phyloP scores from a whole-genome alignment of 1,140 invertebrate genomes.

The Platorchestia sp. region DNA sequence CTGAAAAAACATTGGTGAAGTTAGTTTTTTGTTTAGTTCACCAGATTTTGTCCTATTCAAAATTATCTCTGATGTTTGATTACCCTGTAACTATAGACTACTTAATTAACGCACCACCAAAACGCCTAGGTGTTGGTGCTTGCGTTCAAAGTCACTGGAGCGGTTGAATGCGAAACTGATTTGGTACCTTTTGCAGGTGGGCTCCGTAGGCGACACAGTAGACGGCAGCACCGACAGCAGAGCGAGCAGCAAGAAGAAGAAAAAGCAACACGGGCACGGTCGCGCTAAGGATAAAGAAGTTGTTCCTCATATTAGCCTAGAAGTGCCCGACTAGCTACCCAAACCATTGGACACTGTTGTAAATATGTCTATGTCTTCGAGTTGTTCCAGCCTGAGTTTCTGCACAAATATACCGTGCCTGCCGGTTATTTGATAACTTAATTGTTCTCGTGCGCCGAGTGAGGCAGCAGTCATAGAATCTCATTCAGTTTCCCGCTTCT shows the following conservation, averaged over 20 bases:
- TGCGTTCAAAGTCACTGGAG: too few species aligned
- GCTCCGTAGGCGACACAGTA: neutral
- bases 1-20: too few species aligned
- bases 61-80: too few species aligned
- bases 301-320: conserved; percentile 38
- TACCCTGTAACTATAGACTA: too few species aligned
- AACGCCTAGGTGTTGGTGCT: too few species aligned
- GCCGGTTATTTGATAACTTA: neutral
- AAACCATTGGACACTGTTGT: neutral
- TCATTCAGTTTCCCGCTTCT: neutral
- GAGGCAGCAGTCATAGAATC: neutral
- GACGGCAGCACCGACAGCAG: neutral
- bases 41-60: too few species aligned
- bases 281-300: conserved; percentile 34
- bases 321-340: conserved; percentile 6
- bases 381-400: neutral
- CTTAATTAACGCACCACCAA: too few species aligned
- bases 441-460: neutral
- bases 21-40: too few species aligned
- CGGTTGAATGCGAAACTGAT: too few species aligned
- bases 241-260: conserved; percentile 43
- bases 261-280: conserved; percentile 24
- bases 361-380: neutral
- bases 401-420: neutral
- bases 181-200: neutral